A percentile compares a stretch with the other conserved stretches of the same genome.
phyloP scores from a whole-genome alignment of 1,140 invertebrate species.

The Heliconius hermathena region DNA sequence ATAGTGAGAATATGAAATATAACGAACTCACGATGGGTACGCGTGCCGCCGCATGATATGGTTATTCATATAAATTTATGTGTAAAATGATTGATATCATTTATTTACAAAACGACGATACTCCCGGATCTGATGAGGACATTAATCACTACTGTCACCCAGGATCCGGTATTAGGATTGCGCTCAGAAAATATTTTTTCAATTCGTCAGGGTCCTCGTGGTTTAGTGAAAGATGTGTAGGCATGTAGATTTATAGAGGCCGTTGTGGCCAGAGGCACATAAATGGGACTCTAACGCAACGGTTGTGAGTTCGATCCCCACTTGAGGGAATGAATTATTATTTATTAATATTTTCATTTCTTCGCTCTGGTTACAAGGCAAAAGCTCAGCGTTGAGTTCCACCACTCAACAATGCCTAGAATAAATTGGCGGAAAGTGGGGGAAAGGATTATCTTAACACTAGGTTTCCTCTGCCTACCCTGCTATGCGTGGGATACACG shows the following conservation, averaged over 20 bases:
- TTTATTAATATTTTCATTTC: no score
- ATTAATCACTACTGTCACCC: slow-evolving; percentile 49
- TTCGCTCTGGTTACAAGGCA: no score
- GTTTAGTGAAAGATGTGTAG: neutral
- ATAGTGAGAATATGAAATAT: slow-evolving; percentile 19
- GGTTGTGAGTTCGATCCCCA: no score
- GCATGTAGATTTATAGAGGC: neutral
- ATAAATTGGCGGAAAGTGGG: no score
- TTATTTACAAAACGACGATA: slow-evolving; percentile 35
- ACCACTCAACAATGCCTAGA: no score
- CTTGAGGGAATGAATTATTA: no score
- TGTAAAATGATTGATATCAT: slow-evolving; percentile 60
- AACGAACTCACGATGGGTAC: slow-evolving; percentile 23
- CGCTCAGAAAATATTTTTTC: slow-evolving; percentile 29
- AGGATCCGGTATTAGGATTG: slow-evolving; percentile 30
- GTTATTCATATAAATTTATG: slow-evolving; percentile 55
- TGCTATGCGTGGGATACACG: no score
- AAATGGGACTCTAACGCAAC: no score
- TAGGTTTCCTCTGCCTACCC: no score
- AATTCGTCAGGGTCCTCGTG: neutral
- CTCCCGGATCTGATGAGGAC: slow-evolving; percentile 46
- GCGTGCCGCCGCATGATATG: slow-evolving; percentile 46
- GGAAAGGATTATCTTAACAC: no score
- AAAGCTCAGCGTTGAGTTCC: no score
- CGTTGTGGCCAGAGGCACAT: no score